Conservation (phyloP, 2,888 invertebrate genomes). For the Helicoverpa assulta region DNA sequence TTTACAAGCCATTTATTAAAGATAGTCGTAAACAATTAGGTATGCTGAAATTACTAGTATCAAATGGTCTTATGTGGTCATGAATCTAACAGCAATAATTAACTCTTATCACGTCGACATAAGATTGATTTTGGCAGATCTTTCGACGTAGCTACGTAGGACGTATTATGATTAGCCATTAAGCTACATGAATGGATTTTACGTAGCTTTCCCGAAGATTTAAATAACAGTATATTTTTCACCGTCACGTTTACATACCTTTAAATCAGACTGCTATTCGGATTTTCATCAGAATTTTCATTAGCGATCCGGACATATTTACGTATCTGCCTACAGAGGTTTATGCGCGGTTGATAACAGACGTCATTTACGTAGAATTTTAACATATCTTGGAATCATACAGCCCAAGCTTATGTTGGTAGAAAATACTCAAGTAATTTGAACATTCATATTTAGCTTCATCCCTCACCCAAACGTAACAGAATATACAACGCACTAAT, state of each 20-base stretch:
- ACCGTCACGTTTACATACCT: too few species aligned
- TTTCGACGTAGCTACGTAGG: constrained; percentile 10
- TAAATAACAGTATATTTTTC: not conserved
- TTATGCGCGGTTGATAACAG: too few species aligned
- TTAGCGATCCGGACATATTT: too few species aligned
- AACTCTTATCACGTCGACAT: not conserved
- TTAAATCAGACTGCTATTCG: too few species aligned
- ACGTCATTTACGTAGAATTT: too few species aligned
- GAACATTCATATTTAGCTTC: not conserved
- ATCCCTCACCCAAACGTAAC: not conserved
- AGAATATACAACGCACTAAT: not conserved
- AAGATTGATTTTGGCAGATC: not conserved
- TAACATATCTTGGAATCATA: too few species aligned
- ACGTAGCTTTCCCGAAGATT: not conserved
- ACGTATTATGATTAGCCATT: not conserved
- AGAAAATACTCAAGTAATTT: not conserved
- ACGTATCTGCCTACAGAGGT: too few species aligned
- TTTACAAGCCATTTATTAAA: constrained; percentile 50
- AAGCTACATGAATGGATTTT: not conserved
- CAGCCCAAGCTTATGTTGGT: too few species aligned
- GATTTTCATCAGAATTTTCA: too few species aligned
- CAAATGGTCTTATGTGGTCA: constrained; percentile 11
- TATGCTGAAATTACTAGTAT: constrained; percentile 11
- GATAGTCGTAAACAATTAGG: constrained; percentile 50
- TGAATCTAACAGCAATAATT: constrained; percentile 24